Conservation (phyloP, 2,113 vertebrate genomes). For the Scomber colias region DNA sequence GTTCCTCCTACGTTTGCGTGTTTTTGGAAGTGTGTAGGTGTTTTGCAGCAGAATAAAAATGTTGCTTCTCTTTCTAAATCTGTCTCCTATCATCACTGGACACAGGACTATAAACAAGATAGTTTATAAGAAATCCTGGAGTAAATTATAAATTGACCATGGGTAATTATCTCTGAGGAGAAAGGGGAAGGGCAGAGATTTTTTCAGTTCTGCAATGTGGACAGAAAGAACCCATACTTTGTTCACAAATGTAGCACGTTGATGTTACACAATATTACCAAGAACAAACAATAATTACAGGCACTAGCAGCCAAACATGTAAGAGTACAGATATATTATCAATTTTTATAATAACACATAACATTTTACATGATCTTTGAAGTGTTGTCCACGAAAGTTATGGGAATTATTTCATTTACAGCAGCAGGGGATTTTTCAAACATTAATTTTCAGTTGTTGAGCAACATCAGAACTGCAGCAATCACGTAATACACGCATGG, state of each 20-base stretch:
- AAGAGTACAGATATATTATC: neutral
- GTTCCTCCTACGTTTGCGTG: neutral
- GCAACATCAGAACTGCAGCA: conserved; percentile 17
- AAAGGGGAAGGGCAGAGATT: conserved; percentile 5
- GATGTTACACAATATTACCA: neutral
- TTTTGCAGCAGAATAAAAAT: conserved; percentile 21
- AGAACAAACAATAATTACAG: neutral
- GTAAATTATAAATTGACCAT: conserved; percentile 32
- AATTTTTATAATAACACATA: neutral
- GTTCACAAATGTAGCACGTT: neutral
- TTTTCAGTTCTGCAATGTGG: neutral
- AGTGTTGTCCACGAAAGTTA: neutral
- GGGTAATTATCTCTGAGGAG: conserved; percentile 23
- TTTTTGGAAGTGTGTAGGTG: conserved; percentile 20
- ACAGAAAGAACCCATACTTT: neutral
- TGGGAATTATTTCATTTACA: neutral
- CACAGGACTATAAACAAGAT: conserved; percentile 7
- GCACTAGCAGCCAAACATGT: neutral
- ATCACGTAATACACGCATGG: neutral
- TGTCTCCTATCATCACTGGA: conserved; percentile 5
- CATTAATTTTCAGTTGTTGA: neutral
- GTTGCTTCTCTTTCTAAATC: neutral
- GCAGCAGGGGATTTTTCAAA: neutral
- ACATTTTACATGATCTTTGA: neutral
- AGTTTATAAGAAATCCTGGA: conserved; percentile 27